Evolutionary conservation across 1,140 invertebrate species (phyloP), one percentile per base, ranked within the genome.

Genomic region (Coptotermes formosanus): DNA sequence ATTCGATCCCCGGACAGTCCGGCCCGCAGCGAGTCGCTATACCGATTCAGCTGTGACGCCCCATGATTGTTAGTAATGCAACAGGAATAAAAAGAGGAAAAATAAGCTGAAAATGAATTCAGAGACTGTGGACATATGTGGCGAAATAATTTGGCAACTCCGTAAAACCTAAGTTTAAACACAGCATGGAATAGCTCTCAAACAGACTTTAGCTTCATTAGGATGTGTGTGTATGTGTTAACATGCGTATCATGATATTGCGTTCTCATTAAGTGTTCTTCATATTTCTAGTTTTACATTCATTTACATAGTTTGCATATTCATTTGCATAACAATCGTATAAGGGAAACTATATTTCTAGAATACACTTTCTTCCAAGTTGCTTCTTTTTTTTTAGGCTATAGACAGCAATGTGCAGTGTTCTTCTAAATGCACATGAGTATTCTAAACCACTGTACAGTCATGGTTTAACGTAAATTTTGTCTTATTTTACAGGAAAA

Each of bases 301-400:
- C 64, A 75, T 75, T 75, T 75, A 75, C 64, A 30, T 75, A 75
- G 25, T 30, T 75, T 75, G 64, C 64, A 75, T 75, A 75, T 75
- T 75, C 64, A 75, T 75, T 75, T 75, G n/a, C 64, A 75, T 75
- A 30, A 75, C 64, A 75, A 75, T 8, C 6, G 30, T 75, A 75
- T 75, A 75, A 75, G 64, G 64, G 64, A 30, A 75, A 75, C 64
- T 25, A 75, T 75, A 75, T 75, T 75, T 75, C 64, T 75, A 25
- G 3, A 75, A 75, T 75, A 75, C n/a, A 30, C 2, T 75, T 75
- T n/a, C 64, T 75, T 75, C 64, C 64, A 75, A 30, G 64, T 30
- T 75, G 30, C 14, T 30, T 30, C 3, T 75, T 30, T 9, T 30
- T 69, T 75, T 75, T 30, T 75, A n/a, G n/a, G 7, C 16, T 14